Evolutionary conservation across 2,113 vertebrate species (phyloP), one percentile per base, ranked within the genome.

Genomic region (Erythrolamprus reginae): DNA sequence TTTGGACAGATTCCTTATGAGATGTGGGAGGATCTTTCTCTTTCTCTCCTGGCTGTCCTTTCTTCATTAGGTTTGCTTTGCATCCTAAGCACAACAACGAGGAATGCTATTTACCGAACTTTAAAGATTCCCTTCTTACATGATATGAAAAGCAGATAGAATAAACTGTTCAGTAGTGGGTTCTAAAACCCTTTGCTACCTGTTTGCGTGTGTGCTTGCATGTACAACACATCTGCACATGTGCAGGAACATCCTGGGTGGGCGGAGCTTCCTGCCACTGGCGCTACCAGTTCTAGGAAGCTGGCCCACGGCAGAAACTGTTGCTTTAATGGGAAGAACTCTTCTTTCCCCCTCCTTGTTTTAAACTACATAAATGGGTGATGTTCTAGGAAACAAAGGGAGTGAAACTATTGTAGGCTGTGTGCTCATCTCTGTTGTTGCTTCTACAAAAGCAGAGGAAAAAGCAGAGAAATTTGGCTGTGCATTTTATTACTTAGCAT

Each of bases 21-120:
- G 97, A 96, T 95, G 97, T 96, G 93, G 96, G 95, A 96, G 95
- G 96, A 96, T 89, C 70, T 89, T 93, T 85, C 95, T 95, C 95
- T 93, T 93, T 92, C 95, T 90, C 82, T 26, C 92, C 82, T 94
- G 94, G 92, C 84, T 89, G 85, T 93, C 91, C 96, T 97, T 97
- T 96, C 92, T 98, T 98, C 97, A 98, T 98, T 98, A 98, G 97
- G 97, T 96, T 92, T 98, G 97, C 96, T 98, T 97, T 98, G 96
- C 97, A 98, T 97, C 97, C 96, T 96, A 96, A 90, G 92, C 96
- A 93, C 85, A 92, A 96, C 98, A 98, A 98, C 97, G 98, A 98
- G 95, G 94, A 96, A 96, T 90, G 94, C 97, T 94, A 96, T 84
- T 95, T 86, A 96, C 94, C 91, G 95, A 97, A 97, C 97, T 98